Evolutionary conservation across 2,113 vertebrate species (phyloP), one percentile per base, ranked within the genome.

Genomic region (Spermophilus dauricus): DNA sequence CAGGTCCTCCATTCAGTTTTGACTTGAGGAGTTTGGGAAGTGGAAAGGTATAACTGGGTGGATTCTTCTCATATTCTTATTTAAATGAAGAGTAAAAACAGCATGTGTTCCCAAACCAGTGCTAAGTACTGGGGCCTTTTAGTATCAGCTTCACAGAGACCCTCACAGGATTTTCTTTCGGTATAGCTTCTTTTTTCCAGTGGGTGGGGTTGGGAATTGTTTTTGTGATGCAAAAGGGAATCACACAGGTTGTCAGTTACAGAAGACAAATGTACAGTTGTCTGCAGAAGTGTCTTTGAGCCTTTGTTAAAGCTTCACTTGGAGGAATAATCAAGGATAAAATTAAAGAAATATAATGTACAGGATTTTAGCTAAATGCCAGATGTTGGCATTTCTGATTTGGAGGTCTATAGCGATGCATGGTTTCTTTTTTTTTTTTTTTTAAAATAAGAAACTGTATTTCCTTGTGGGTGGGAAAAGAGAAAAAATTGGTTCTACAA

Each of bases 121-220:
- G 65, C 96, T 91, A 92, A 97, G 51, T 89, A 89, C 93, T 97
- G 97, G 88, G 81, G 86, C 94, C 18, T 98, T 97, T 58, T 91
- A 96, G 61, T 0, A 5, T 58, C 34, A 94, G 88, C 81, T 90
- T 96, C 58, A 4, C 91, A n/a, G 85, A 97, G 91, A 88, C 39
- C 77, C 77, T 6, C 32, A 30, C 93, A 83, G 28, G 48, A 34
- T 53, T 95, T 94, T 39, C 69, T 30, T 45, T 14, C 17, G 87
- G 42, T 11, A 9, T 91, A 32, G 56, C 65, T 97, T 93, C 94
- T 97, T 97, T 93, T 45, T 69, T 89, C 28, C 2, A 4, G 28
- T 48, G 22, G 9, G 34, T 10, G 14, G 42, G 20, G 24, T 18
- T 0, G 6, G 37, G 10, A 0, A 0, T 53, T 0, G 2, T 88